Evolutionary conservation across 2,797 vertebrate genomes (phyloP), one percentile per base, ranked within the genome.

Genomic region (Novumbra hubbsi): DNA sequence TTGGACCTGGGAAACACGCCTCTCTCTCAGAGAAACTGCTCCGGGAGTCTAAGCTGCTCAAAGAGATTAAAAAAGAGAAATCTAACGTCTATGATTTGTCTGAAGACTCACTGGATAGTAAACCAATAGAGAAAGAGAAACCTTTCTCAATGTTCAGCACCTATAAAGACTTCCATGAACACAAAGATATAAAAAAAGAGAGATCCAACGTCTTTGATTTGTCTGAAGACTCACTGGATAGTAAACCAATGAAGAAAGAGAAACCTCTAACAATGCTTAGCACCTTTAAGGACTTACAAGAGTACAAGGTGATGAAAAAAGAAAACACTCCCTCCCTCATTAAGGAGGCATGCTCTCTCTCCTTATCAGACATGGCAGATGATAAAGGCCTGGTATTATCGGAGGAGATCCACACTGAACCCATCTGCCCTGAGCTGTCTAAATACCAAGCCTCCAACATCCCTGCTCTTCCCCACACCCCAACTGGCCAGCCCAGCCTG

Each of bases 21-120:
- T 15, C 63, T 60, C 55, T 60, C 57, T 65, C 71, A 55, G 27
- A 55, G 62, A 84, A 78, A 74, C 71, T 12, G 0, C 62, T 9
- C 9, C 73, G 79, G 77, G 78, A 84, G 19, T 41, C 68, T 1
- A 81, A 79, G 64, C 0, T 38, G 16, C 28, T 14, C 62, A 88
- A 84, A 83, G 87, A 90, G 65, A 81, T 88, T 3, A 89, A 89
- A 41, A 85, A 79, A 73, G 86, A 92, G 79, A 82, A 80, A 69
- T 66, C 16, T 12, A 0, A 19, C 17, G 73, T 27, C 45, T 21
- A 89, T 55, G 86, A 89, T 76, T 84, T 90, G 55, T 89, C 88
- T 83, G 81, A 82, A 74, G 83, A 89, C 71, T 75, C 24, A 73
- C 63, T 77, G 48, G 5, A 76, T 34, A 11, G 7, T 30, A 83